Conservation (phyloP, 1,140 invertebrate species). For the Hestina assimilis region DNA sequence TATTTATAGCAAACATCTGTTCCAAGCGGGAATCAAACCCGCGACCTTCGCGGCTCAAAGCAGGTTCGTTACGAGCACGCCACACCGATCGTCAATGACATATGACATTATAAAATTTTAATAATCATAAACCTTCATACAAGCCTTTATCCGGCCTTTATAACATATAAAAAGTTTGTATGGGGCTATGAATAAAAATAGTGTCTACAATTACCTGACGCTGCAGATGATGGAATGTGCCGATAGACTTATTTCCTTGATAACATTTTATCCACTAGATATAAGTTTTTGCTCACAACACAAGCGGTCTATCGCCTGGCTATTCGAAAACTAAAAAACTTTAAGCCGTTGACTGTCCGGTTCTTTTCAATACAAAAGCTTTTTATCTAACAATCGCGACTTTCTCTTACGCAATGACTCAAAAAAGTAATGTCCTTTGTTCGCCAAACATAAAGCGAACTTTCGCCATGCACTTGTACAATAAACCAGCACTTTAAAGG, state of each 20-base stretch:
- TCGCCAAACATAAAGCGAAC: conserved; percentile 43
- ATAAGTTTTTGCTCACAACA: conserved; percentile 39
- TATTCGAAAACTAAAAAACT: conserved; percentile 67
- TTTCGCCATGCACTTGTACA: conserved; percentile 56
- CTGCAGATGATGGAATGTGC: background rate
- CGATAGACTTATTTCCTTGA: background rate
- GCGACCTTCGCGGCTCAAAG: too few relatives aligned
- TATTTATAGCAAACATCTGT: too few relatives aligned
- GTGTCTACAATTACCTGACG: conserved; percentile 4
- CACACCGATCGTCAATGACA: too few relatives aligned
- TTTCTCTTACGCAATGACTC: conserved; percentile 65
- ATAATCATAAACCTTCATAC: too few relatives aligned
- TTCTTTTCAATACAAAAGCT: conserved; percentile 57
- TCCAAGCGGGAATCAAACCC: too few relatives aligned
- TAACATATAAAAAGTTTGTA: too few relatives aligned
- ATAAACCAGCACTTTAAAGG: conserved; percentile 35
- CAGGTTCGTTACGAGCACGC: too few relatives aligned
- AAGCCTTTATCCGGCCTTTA: too few relatives aligned
- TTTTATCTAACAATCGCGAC: conserved; percentile 61
- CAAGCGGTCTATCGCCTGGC: conserved; percentile 50
- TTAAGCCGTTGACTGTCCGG: conserved; percentile 48
- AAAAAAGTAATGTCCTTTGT: conserved; percentile 59
- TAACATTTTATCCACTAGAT: conserved; percentile 16
- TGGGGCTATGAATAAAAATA: background rate
- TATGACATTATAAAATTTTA: too few relatives aligned